These are phyloP conservation scores for Calliopsis andreniformis DNA, from an alignment of 1,140 invertebrate species.

Conservation along the genomic window DNA sequence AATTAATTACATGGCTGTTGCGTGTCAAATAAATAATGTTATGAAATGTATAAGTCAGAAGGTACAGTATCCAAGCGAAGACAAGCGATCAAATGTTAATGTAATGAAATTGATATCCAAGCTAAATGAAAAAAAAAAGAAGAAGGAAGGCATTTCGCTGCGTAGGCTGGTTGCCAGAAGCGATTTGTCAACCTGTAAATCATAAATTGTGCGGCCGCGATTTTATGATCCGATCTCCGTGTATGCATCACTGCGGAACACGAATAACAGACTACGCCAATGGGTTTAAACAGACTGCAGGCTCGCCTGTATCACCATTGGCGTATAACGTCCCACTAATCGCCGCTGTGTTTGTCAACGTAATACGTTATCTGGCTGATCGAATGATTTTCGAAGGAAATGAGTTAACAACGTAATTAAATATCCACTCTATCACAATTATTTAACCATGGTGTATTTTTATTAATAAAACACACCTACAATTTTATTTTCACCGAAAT, in stretches of 20 bases:
- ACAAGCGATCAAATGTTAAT: not conserved
- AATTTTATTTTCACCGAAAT: not conserved
- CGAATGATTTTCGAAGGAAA: slow-evolving; percentile 60
- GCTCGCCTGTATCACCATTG: slow-evolving; percentile 66
- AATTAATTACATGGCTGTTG: too few relatives aligned
- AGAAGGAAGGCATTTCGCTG: slow-evolving; percentile 41
- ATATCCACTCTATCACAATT: not conserved
- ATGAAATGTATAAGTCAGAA: too few relatives aligned
- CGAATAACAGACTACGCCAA: slow-evolving; percentile 63
- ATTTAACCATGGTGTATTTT: not conserved
- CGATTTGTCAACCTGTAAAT: slow-evolving; percentile 69
- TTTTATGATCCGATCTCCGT: slow-evolving; percentile 53
- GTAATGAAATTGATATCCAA: slow-evolving; percentile 29
- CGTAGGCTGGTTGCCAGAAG: slow-evolving; percentile 63
- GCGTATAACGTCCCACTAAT: slow-evolving; percentile 67
- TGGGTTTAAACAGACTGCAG: slow-evolving; percentile 71
- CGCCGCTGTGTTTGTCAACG: slow-evolving; percentile 63
- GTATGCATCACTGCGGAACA: slow-evolving; percentile 7
- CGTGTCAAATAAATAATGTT: not conserved
- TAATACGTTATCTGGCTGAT: slow-evolving; percentile 60
- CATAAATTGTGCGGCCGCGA: slow-evolving; percentile 63
- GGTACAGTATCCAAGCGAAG: too few relatives aligned
- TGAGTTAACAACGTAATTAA: slow-evolving; percentile 38
- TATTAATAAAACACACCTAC: not conserved
- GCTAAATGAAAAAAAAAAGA: slow-evolving; percentile 4